Base-by-base conservation (phyloP, 2,888 invertebrate species). In the Cephus runcator region DNA sequence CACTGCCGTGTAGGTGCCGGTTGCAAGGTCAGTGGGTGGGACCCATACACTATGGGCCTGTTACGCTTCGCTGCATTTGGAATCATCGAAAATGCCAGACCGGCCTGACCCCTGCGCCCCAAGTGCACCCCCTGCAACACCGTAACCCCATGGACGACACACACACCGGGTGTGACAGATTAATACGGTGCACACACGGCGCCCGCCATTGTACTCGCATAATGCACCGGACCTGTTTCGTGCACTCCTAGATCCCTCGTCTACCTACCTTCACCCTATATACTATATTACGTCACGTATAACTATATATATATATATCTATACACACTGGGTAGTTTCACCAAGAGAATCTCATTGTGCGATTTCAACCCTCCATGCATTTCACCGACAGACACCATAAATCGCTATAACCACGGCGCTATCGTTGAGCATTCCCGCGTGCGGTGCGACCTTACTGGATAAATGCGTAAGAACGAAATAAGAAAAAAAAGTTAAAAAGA, bases 151-250 rank as follows among this genome's bases (percentile, higher is more conserved):
- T 36, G 31, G 36, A 73, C 56, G 36, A 56, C 35, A 56, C 56
- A 75, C 76, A 82, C 79, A 82, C 85, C 83, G 85, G 87, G 87
- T 86, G 87, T 86, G 88, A 89, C 87, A 87, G 87, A 89, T 86
- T 87, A 87, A 85, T 86, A 85, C 85, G 85, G 85, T 82, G 82
- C 84, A 79, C 85, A 82, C 86, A 85, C 83, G 83, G 81, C 83
- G 77, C 78, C 79, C 78, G 76, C 82, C 80, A 84, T 85, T 89
- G 87, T 88, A 77, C 82, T 31, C 79, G 78, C 79, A 88, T 88
- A 89, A 89, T 88, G 85, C 87, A 78, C 82, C 81, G 88, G 87
- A 89, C 89, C 89, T 89, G 90, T 88, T 87, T 87, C 86, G 83
- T 84, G 81, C 87, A 88, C 84, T 86, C 85, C 87, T 88, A 86